Base-by-base conservation (phyloP, 1,140 invertebrate genomes). In the Musca domestica region DNA sequence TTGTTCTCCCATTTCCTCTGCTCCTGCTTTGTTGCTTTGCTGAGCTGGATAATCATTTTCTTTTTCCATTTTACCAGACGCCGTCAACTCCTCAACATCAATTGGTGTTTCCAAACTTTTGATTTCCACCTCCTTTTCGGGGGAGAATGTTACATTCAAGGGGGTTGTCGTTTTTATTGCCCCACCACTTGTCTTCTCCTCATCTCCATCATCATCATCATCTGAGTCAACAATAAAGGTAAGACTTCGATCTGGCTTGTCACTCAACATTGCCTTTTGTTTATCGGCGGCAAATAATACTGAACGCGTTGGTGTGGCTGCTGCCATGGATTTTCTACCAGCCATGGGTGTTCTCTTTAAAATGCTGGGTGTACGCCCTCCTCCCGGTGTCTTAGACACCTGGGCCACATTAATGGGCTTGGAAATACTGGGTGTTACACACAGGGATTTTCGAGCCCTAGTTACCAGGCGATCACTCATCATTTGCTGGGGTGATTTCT, bases 391-490 rank as follows among this genome's bases (percentile, higher is more conserved):
- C 14, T 58, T 47, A 51, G 15, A 41, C 1, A 46, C 46, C 19
- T 46, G 10, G 12, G 25, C 15, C 1, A 54, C 54, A 22, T 30
- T 51, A n/a, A 27, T 2, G 66, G 22, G 22, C 48, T 47, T 30
- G 51, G 49, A n/a, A 69, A 69, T 9, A 9, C 58, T 46, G 7
- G 71, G 70, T 9, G 73, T 73, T 1, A 72, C 70, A 63, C 71
- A 72, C 0, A 79, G 69, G 9, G 77, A 72, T 9, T 77, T 73
- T 1, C 77, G 69, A 15, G 77, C 77, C 34, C 74, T 76, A 15
- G 71, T 68, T 19, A 74, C 73, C 6, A 76, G 54, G 25, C 71
- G 73, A n/a, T 58, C 17, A 20, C 30, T 61, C 56, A 61, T 34
- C 15, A 41, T 23, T 41, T 61, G 56, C 20, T 61, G 56, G 9